These are phyloP conservation scores for Drosophila ohnishii DNA, from an alignment of 1,140 invertebrate species.

Conservation along the genomic window DNA sequence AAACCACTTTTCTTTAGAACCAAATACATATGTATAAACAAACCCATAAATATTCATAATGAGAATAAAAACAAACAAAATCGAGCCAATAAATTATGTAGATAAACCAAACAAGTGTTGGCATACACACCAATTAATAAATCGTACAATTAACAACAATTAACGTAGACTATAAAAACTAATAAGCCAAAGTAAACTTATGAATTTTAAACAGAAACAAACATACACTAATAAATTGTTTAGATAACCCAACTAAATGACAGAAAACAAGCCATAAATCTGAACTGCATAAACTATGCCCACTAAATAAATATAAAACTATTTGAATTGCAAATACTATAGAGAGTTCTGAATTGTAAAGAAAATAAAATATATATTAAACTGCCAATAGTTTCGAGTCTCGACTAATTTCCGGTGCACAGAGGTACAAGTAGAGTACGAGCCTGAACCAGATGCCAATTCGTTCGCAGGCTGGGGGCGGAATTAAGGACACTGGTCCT, in stretches of 20 bases:
- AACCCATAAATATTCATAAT: constrained; percentile 5
- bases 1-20: too few species aligned
- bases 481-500: constrained; percentile 29
- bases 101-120: background rate
- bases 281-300: background rate
- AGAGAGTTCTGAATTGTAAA: background rate
- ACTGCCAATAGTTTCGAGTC: constrained; percentile 27
- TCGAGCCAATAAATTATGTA: background rate
- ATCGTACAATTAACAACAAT: background rate
- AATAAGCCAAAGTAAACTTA: background rate
- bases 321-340: background rate
- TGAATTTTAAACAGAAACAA: constrained; percentile 1
- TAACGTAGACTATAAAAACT: background rate
- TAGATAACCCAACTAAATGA: constrained; percentile 1
- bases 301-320: constrained; percentile 2
- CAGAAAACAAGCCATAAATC: constrained; percentile 7
- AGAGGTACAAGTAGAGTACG: background rate
- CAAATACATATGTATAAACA: background rate
- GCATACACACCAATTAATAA: background rate
- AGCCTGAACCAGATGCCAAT: constrained; percentile 33
- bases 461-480: constrained; percentile 10
- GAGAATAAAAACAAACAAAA: background rate
- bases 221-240: constrained; percentile 12
- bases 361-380: constrained; percentile 13
- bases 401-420: constrained; percentile 40